Evolutionary conservation across 2,888 invertebrate species (phyloP), one percentile per base, ranked within the genome.

Genomic region (Rotaria magnacalcarata): DNA sequence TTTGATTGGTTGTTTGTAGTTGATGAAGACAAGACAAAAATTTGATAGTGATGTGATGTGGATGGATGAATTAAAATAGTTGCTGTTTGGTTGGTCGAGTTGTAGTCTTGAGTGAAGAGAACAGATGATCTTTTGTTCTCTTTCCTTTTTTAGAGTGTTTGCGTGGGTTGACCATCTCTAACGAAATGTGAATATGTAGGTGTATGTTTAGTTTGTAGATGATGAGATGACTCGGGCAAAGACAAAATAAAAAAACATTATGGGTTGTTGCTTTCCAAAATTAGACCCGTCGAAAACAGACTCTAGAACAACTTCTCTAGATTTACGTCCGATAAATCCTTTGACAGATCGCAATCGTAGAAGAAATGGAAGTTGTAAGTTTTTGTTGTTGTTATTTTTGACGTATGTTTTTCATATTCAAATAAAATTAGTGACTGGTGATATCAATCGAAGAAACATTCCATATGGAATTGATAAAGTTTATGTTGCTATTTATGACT

Each of bases 401-500:
- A 16, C 11, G 16, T 52, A 14, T 52, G 11, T 52, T 52, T 52
- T 52, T 52, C 52, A 11, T 52, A 11, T 11, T 52, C 52, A 16
- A 52, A 52, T 3, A 16, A 52, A 14, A 16, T 27, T 27, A 60
- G 60, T 60, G 8, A 27, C 10, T 27, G 4, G 11, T 34, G 16
- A 16, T 67, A 27, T 11, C 14, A 0, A 4, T 16, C 27, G 14
- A 5, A 67, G 16, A n/a, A 67, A 34, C 16, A 0, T 16, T 67
- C 14, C 67, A 16, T 27, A 67, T n/a, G 27, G 27, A 67, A 43
- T n/a, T 24, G 75, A 75, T 8, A 41, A 75, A 43, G 24, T 75
- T n/a, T 80, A 80, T n/a, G 80, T 80, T 43, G 80, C 80, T 43
- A 47, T 80, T 4, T 80, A 47, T 80, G 80, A 80, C 34, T 80